Base-by-base conservation (phyloP, 2,797 vertebrate genomes). In the Microhierax caerulescens region DNA sequence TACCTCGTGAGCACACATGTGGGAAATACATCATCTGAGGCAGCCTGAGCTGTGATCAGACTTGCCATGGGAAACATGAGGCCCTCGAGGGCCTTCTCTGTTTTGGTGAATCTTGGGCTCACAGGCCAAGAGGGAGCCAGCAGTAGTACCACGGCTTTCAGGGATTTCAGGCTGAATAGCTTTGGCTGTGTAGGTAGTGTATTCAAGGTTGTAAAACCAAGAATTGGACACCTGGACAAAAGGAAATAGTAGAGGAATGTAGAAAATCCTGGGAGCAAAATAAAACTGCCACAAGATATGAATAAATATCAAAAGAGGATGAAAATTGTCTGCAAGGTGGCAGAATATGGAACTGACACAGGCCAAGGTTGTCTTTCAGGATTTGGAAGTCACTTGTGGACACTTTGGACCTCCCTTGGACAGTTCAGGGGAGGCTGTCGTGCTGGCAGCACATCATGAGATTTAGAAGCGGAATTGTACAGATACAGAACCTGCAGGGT, bases 301-400 rank as follows among this genome's bases (percentile, higher is more conserved):
- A n/a, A 47, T 20, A 37, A 61, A 73, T 80, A 50, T 11, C n/a
- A 79, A 53, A 83, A 43, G 3, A 56, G 61, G 28, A 54, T 63
- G 22, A 37, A 69, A 63, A 28, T 9, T 51, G 22, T 27, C 73
- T 83, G 39, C 48, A 67, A 17, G 24, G 18, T 76, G 68, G 39
- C 54, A 92, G 68, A 63, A 69, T 21, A 7, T n/a, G 19, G 48
- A 54, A 69, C 6, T 53, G 64, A 19, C n/a, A 30, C 6, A 72
- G 37, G 45, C 41, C 0, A 0, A 82, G 48, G n/a, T 12, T 77
- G 16, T 28, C 23, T 63, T 37, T 30, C 3, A 54, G 48, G 36
- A 79, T 16, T 4, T 57, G 23, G 10, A 48, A 65, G 54, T 65
- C 67, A 27, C 30, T 19, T 56, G 24, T 18, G 34, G 32, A 41